Evolutionary conservation across 2,113 vertebrate genomes (phyloP).

Genomic region (Tricholaema leucomelas): DNA sequence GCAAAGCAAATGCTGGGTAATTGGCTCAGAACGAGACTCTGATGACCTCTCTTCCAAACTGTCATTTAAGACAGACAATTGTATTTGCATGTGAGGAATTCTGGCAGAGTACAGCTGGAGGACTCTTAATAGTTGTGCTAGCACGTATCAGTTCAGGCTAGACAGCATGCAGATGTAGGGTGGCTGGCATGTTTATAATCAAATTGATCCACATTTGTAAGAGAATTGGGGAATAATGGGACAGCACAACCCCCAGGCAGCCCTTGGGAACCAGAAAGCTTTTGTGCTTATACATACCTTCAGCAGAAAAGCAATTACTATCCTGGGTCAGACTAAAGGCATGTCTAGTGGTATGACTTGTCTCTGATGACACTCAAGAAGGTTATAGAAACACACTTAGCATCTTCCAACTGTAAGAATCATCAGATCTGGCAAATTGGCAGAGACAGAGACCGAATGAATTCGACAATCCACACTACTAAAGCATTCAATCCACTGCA

Average conservation of each 20-base stretch:
- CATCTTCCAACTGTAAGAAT: neutral
- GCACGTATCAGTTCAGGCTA: neutral
- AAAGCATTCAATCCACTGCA: neutral
- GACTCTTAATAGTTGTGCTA: neutral
- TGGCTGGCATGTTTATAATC: neutral
- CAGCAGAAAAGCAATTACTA: neutral
- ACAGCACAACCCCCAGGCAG: neutral
- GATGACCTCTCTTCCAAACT: constrained; percentile 37
- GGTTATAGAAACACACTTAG: fast-evolving
- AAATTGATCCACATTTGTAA: neutral
- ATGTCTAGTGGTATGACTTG: fast-evolving
- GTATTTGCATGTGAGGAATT: neutral
- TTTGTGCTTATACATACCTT: neutral
- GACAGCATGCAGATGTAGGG: neutral
- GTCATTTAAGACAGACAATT: constrained; percentile 41
- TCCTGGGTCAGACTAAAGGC: neutral
- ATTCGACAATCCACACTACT: neutral
- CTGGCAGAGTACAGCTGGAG: constrained; percentile 27
- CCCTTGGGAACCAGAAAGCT: neutral
- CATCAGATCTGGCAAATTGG: neutral
- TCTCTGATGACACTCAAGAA: neutral
- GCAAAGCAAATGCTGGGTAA: constrained; percentile 49
- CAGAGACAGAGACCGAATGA: neutral
- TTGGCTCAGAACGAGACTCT: constrained; percentile 45
- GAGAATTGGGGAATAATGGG: neutral